These are phyloP conservation scores for Fissipunctia ypsillon DNA, from an alignment of 2,888 invertebrate genomes.

Conservation along the genomic window DNA sequence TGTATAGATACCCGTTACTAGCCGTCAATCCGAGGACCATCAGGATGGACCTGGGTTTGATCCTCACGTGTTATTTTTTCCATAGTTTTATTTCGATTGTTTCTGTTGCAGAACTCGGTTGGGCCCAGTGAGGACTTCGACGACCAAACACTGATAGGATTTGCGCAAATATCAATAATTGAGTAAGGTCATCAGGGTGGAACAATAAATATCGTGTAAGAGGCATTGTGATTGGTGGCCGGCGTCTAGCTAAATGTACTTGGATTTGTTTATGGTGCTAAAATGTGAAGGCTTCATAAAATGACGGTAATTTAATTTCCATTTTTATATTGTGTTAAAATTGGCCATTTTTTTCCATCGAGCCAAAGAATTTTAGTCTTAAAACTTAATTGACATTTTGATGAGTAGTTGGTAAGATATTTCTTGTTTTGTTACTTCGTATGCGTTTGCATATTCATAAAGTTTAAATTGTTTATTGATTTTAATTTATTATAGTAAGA, in stretches of 20 bases:
- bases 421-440: constrained; percentile 59
- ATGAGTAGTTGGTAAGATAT: constrained; percentile 58
- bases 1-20: not conserved
- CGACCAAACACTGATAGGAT: constrained; percentile 98
- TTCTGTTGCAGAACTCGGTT: constrained; percentile 92
- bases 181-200: constrained; percentile 89
- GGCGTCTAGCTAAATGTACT: constrained; percentile 64
- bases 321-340: constrained; percentile 43
- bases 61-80: not conserved
- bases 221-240: constrained; percentile 43
- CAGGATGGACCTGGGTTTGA: not conserved
- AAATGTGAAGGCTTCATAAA: constrained; percentile 64
- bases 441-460: constrained; percentile 54
- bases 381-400: constrained; percentile 56
- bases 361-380: constrained; percentile 71
- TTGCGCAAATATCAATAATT: constrained; percentile 98
- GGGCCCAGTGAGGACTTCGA: constrained; percentile 95
- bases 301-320: constrained; percentile 57
- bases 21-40: not conserved
- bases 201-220: constrained; percentile 37
- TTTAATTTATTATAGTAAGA: constrained; percentile 37
- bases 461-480: constrained; percentile 55
- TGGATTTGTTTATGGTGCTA: constrained; percentile 74
- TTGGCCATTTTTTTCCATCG: constrained; percentile 64
- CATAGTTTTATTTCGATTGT: not conserved